Evolutionary conservation across 2,888 invertebrate species (phyloP).

Genomic region (Tinea trinotella): DNA sequence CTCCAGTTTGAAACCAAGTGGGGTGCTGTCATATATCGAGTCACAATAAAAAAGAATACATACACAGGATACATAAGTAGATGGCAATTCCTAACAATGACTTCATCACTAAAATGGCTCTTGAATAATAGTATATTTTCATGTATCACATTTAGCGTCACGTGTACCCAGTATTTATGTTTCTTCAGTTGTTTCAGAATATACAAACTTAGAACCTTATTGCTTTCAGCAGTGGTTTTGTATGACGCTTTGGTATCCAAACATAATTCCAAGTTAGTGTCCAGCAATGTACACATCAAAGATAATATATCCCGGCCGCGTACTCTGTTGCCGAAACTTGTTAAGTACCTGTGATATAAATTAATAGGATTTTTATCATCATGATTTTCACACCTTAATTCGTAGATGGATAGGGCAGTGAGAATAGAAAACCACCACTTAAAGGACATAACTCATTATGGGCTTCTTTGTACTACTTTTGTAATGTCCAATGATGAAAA

Average conservation of each 20-base stretch:
- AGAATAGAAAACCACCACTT: background rate
- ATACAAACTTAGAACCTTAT: background rate
- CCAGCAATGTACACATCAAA: conserved; percentile 42
- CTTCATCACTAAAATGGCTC: conserved; percentile 58
- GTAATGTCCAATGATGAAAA: too few relatives aligned
- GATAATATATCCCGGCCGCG: conserved; percentile 51
- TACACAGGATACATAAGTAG: conserved; percentile 80
- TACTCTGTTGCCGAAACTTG: conserved; percentile 67
- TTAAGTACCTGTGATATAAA: conserved; percentile 62
- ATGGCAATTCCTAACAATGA: conserved; percentile 74
- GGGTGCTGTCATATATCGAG: too few relatives aligned
- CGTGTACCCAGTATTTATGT: conserved; percentile 77
- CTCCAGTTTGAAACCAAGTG: too few relatives aligned
- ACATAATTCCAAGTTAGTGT: conserved; percentile 14
- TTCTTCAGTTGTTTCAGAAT: conserved; percentile 48
- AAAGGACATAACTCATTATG: too few relatives aligned
- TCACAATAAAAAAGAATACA: too few relatives aligned
- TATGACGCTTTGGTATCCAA: background rate
- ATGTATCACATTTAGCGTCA: conserved; percentile 72
- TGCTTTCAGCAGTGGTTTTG: background rate
- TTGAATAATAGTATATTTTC: conserved; percentile 72
- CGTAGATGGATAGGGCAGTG: background rate
- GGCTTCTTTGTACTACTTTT: too few relatives aligned
- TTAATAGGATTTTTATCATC: background rate
- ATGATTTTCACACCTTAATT: too few relatives aligned